Evolutionary conservation across 1,140 invertebrate species (phyloP), one percentile per base, ranked within the genome.

Genomic region (Amphibalanus amphitrite): DNA sequence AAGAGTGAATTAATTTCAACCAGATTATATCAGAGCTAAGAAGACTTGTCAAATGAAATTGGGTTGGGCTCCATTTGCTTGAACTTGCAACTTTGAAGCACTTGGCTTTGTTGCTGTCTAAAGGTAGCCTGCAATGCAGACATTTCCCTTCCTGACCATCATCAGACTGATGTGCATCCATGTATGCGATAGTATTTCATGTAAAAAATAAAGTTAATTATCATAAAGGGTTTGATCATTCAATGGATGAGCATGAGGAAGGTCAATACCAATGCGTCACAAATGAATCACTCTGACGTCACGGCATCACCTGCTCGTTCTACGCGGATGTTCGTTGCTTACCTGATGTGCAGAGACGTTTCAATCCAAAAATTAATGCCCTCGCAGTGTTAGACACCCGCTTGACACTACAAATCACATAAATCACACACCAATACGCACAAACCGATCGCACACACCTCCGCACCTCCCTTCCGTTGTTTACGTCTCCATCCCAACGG

Each of bases 401-500:
- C 47, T 59, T 59, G 47, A 17, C 33, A 23, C 13, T 13, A 6
- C 23, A 59, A 13, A 59, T 59, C 47, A 8, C 20, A 23, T 20
- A 59, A 3, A 38, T 38, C 33, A n/a, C 4, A 38, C 15, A 15
- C 33, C 33, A 15, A 15, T 15, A 38, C 47, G 20, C 47, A n/a
- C n/a, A n/a, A 1, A 59, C 47, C 10, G 6, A 20, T 59, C 20
- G 10, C 47, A 20, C 47, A 23, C 47, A 59, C 47, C 10, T 20
- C 47, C 47, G 47, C 47, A 20, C 47, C 47, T 1, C 1, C n/a
- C n/a, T n/a, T n/a, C 47, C 47, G 47, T 59, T 59, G 47, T 59
- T 59, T 59, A 59, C 47, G 47, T 59, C 47, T 59, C 47, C 47
- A 59, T 59, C 47, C 47, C 47, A 59, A 59, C 47, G 47, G 47